phyloP scores from a whole-genome alignment of 2,113 vertebrate genomes.

The Malurus melanocephalus region DNA sequence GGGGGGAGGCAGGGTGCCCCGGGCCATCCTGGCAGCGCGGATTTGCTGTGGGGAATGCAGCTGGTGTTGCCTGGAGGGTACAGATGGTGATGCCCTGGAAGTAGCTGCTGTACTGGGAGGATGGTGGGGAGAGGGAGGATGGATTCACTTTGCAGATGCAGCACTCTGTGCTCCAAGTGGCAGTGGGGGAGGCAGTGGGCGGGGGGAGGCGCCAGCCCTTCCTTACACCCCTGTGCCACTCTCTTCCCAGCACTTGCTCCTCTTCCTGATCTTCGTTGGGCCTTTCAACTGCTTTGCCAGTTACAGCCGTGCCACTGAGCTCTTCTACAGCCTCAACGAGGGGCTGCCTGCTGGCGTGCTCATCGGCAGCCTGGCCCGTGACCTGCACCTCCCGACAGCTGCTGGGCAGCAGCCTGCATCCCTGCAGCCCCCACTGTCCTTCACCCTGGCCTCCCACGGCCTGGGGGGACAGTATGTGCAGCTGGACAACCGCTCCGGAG shows the following conservation, averaged over 20 bases:
- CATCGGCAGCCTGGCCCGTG: constrained; percentile 87
- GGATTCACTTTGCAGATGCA: not conserved
- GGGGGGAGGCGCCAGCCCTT: not conserved
- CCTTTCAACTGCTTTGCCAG: constrained; percentile 87
- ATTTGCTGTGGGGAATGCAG: not conserved
- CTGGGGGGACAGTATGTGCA: constrained; percentile 84
- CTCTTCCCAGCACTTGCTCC: constrained; percentile 66
- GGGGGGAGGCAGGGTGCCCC: not conserved
- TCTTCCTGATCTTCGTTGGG: constrained; percentile 83
- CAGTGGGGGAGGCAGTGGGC: not conserved
- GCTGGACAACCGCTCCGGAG: constrained; percentile 86
- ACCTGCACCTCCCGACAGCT: constrained; percentile 78
- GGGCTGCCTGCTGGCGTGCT: constrained; percentile 87
- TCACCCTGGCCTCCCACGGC: constrained; percentile 85
- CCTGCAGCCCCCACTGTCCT: constrained; percentile 78
- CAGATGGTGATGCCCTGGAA: not conserved
- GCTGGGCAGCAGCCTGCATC: not conserved
- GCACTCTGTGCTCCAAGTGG: not conserved
- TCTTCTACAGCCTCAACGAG: constrained; percentile 94
- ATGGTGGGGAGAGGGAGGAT: not conserved
- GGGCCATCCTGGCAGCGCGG: not conserved
- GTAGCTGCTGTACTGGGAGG: not conserved
- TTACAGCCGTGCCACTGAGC: constrained; percentile 88
- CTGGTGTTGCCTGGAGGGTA: not conserved
- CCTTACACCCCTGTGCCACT: not conserved